These are phyloP conservation scores for Tiliacea citrago DNA, from an alignment of 2,888 invertebrate species.

Conservation along the genomic window DNA sequence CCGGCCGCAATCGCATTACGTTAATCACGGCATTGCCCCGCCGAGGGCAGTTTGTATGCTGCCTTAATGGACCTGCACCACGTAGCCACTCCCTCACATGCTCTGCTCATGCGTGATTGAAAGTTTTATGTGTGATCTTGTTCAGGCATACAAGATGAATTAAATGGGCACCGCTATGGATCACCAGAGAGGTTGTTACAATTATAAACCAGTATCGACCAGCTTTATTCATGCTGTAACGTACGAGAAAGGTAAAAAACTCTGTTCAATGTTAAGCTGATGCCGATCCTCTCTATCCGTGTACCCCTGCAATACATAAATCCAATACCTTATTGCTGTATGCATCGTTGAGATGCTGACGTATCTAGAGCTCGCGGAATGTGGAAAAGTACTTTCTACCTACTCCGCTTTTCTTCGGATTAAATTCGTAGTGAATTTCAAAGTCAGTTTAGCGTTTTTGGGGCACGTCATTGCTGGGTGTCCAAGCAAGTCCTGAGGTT, in stretches of 20 bases:
- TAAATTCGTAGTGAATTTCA: slow-evolving; percentile 38
- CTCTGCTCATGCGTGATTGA: slow-evolving; percentile 57
- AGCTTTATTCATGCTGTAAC: slow-evolving; percentile 8
- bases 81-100: slow-evolving; percentile 57
- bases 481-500: slow-evolving; percentile 14
- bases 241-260: slow-evolving; percentile 21
- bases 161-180: slow-evolving; percentile 28
- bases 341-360: slow-evolving; percentile 58
- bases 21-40: slow-evolving; percentile 83
- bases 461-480: slow-evolving; percentile 19
- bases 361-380: slow-evolving; percentile 51
- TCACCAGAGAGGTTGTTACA: neutral
- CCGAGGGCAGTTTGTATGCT: slow-evolving; percentile 78
- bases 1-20: slow-evolving; percentile 80
- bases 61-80: slow-evolving; percentile 72
- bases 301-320: slow-evolving; percentile 45
- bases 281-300: slow-evolving; percentile 18
- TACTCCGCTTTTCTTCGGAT: slow-evolving; percentile 32
- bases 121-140: slow-evolving; percentile 56
- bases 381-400: slow-evolving; percentile 33
- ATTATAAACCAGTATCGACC: slow-evolving; percentile 24
- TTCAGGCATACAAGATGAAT: slow-evolving; percentile 29
- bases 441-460: slow-evolving; percentile 30
- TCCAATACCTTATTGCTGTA: slow-evolving; percentile 55
- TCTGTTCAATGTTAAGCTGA: slow-evolving; percentile 14